These are phyloP conservation scores for Perizoma affinitatum DNA, from an alignment of 2,888 invertebrate genomes.

Conservation along the genomic window DNA sequence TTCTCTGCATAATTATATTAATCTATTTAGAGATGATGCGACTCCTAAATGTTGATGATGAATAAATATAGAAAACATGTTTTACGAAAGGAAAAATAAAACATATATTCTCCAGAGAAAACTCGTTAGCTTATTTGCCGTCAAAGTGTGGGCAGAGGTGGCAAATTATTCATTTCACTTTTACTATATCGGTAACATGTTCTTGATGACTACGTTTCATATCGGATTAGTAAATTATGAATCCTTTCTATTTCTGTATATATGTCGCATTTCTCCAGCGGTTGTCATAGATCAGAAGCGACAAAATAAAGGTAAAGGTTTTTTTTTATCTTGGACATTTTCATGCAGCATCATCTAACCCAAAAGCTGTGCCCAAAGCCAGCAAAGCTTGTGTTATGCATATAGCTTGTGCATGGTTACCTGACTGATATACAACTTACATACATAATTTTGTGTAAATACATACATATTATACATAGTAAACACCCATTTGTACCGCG, in stretches of 20 bases:
- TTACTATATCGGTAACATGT: constrained; percentile 45
- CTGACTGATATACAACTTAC: too few relatives aligned
- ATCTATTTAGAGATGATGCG: not conserved
- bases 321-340: too few relatives aligned
- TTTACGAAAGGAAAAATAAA: constrained; percentile 33
- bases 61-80: constrained; percentile 26
- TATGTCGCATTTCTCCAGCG: constrained; percentile 36
- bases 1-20: too few relatives aligned
- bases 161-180: constrained; percentile 50
- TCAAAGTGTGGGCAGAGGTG: constrained; percentile 46
- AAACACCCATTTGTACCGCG: too few relatives aligned
- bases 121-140: constrained; percentile 42
- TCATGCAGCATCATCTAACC: too few relatives aligned
- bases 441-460: too few relatives aligned
- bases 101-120: constrained; percentile 42
- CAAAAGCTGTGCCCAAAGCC: too few relatives aligned
- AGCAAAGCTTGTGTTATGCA: too few relatives aligned
- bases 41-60: constrained; percentile 16
- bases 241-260: constrained; percentile 34
- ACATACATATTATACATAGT: too few relatives aligned
- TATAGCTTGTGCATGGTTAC: too few relatives aligned
- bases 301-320: too few relatives aligned
- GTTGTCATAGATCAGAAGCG: too few relatives aligned
- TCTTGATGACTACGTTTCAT: constrained; percentile 42
- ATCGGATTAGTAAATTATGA: constrained; percentile 46